These are phyloP conservation scores for Zaprionus davidi DNA, from an alignment of 1,140 invertebrate species.

Conservation along the genomic window DNA sequence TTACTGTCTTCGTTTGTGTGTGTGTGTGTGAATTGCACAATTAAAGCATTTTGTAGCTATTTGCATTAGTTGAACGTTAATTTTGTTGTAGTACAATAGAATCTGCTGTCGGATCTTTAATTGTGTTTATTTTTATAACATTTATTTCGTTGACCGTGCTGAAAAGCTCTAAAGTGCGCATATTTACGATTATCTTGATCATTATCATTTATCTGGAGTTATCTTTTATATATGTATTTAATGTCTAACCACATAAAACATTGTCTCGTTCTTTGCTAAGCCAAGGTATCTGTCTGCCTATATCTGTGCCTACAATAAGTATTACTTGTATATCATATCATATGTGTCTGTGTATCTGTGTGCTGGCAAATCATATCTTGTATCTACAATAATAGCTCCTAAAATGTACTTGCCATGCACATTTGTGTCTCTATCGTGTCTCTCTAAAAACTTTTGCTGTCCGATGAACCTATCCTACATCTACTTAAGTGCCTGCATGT, in stretches of 20 bases:
- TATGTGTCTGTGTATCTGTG: conserved; percentile 11
- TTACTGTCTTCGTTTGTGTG: conserved; percentile 12
- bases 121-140: conserved; percentile 57
- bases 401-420: conserved; percentile 42
- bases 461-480: conserved; percentile 40
- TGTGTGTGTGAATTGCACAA: conserved; percentile 46
- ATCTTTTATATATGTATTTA: conserved; percentile 36
- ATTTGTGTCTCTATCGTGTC: conserved; percentile 17
- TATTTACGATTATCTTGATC: conserved; percentile 62
- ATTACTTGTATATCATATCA: conserved; percentile 11
- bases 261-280: conserved; percentile 10
- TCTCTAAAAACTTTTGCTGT: conserved; percentile 15
- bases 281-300: conserved; percentile 18
- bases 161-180: conserved; percentile 79
- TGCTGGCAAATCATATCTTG: conserved; percentile 34
- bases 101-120: conserved; percentile 27
- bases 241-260: conserved; percentile 29
- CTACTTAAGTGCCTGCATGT: conserved; percentile 22
- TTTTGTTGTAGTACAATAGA: conserved; percentile 44
- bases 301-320: conserved; percentile 32
- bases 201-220: conserved; percentile 14
- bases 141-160: conserved; percentile 76
- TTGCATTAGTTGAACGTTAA: conserved; percentile 48
- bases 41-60: conserved; percentile 63
- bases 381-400: conserved; percentile 48